phyloP scores from a whole-genome alignment of 2,888 invertebrate genomes.

The Melanchra persicariae region DNA sequence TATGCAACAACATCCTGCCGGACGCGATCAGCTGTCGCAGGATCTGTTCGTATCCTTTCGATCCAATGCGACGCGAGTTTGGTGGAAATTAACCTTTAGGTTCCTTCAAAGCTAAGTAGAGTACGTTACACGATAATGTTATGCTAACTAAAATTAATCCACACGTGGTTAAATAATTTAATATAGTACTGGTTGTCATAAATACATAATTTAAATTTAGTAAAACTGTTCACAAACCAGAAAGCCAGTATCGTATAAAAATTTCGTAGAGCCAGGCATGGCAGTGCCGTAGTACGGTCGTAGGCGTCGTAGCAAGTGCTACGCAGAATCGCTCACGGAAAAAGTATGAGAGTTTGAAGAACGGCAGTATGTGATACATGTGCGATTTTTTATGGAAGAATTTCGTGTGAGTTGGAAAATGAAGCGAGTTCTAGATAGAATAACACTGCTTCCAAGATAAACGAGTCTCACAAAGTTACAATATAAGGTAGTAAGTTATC shows the following conservation, averaged over 20 bases:
- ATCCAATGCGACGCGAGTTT: too few relatives aligned
- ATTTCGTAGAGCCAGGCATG: constrained; percentile 16
- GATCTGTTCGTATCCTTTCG: too few relatives aligned
- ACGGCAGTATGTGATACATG: neutral
- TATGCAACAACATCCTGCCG: too few relatives aligned
- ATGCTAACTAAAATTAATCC: too few relatives aligned
- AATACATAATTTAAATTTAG: too few relatives aligned
- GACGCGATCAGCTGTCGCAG: too few relatives aligned
- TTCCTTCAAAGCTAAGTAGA: too few relatives aligned
- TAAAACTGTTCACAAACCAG: too few relatives aligned
- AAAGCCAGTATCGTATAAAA: neutral
- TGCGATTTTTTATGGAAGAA: neutral
- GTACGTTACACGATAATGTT: neutral
- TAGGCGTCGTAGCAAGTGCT: constrained; percentile 40
- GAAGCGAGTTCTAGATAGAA: constrained; percentile 12
- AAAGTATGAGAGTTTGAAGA: neutral
- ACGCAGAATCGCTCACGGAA: constrained; percentile 8
- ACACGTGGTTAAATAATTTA: too few relatives aligned
- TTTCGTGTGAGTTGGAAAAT: too few relatives aligned
- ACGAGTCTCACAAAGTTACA: constrained; percentile 32
- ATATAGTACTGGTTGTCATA: too few relatives aligned
- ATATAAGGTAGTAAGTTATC: constrained; percentile 29
- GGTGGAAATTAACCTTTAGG: too few relatives aligned
- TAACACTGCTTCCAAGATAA: constrained; percentile 16
- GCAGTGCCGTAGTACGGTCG: constrained; percentile 1